Percentiles rank a stretch among this genome's conserved stretches.
These are phyloP conservation scores for Excalfactoria chinensis DNA, from an alignment of 2,113 vertebrate species.

Conservation along the genomic window DNA sequence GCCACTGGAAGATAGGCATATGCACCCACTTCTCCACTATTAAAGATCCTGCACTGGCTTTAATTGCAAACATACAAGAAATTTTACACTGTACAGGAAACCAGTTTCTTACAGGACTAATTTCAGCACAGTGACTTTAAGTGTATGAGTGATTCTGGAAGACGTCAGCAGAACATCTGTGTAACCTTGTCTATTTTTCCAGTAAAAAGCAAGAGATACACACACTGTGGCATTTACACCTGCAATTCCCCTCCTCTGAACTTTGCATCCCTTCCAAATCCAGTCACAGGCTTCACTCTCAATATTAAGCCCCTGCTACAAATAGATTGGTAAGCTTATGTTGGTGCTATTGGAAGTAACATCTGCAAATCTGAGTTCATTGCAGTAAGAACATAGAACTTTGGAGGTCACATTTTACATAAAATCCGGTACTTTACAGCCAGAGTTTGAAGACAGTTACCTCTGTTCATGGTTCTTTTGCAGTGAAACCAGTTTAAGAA, in stretches of 20 bases:
- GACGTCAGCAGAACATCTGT: not conserved
- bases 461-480: constrained; percentile 49
- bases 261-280: constrained; percentile 36
- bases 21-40: not conserved
- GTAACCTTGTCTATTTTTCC: not conserved
- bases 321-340: constrained; percentile 10
- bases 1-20: not conserved
- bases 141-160: not conserved
- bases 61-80: not conserved
- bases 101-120: not conserved
- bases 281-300: not conserved
- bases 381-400: constrained; percentile 18
- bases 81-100: not conserved
- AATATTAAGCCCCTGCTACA: not conserved
- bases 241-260: constrained; percentile 39
- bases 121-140: not conserved
- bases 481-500: constrained; percentile 40
- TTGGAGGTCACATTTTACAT: constrained; percentile 26
- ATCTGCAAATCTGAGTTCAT: constrained; percentile 39
- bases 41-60: not conserved
- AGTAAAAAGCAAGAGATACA: not conserved
- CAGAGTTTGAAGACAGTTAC: constrained; percentile 14
- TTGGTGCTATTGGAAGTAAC: constrained; percentile 21
- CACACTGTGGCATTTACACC: not conserved
- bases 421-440: constrained; percentile 40